Conservation (phyloP, 2,113 vertebrate genomes). For the Marmota flaviventris region DNA sequence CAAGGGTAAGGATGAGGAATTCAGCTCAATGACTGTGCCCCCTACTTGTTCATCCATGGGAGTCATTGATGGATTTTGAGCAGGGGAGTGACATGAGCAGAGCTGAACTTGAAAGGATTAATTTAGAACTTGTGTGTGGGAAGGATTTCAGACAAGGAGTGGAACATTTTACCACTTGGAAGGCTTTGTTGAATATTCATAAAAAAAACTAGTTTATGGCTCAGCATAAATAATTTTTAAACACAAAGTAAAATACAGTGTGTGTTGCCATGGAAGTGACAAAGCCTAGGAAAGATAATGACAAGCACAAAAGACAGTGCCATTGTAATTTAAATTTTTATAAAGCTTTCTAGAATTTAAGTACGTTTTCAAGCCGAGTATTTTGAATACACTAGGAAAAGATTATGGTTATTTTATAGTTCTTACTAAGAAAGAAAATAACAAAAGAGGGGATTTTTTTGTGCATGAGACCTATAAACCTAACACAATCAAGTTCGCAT, state of each 20-base stretch:
- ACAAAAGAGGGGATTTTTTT: not conserved
- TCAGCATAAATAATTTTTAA: slow-evolving; percentile 80
- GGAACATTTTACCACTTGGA: slow-evolving; percentile 61
- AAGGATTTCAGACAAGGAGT: slow-evolving; percentile 61
- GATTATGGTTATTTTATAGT: slow-evolving; percentile 59
- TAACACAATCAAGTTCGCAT: slow-evolving; percentile 53
- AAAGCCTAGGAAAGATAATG: slow-evolving; percentile 63
- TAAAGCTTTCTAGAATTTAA: slow-evolving; percentile 72
- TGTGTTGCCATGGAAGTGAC: slow-evolving; percentile 83
- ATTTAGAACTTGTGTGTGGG: slow-evolving; percentile 73
- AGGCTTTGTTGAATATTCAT: slow-evolving; percentile 72
- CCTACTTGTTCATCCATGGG: too few species aligned
- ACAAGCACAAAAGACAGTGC: slow-evolving; percentile 66
- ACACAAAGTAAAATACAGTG: slow-evolving; percentile 69
- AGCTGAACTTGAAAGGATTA: slow-evolving; percentile 19
- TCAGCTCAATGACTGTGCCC: not conserved
- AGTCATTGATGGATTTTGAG: not conserved
- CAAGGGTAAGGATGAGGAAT: not conserved
- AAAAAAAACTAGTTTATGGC: slow-evolving; percentile 30
- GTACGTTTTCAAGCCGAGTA: slow-evolving; percentile 57
- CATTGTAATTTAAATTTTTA: slow-evolving; percentile 78
- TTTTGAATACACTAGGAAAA: slow-evolving; percentile 72
- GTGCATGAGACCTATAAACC: slow-evolving; percentile 27
- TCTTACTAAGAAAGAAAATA: slow-evolving; percentile 44
- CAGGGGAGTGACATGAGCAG: not conserved